phyloP scores from a whole-genome alignment of 2,888 invertebrate genomes.

The Tethea ocularis region DNA sequence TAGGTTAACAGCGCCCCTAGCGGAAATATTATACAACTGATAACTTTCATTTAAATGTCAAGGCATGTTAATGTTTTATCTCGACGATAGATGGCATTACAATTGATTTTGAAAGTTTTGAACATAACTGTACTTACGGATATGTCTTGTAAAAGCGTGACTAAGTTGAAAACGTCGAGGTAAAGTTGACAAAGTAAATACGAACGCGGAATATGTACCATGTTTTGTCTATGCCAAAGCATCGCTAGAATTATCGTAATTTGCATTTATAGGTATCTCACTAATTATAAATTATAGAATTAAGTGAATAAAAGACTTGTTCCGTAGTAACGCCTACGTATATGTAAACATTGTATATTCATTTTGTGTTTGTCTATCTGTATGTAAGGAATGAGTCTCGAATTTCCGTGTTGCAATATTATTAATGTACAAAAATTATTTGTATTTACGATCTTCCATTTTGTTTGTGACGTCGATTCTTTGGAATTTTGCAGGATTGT shows the following conservation, averaged over 20 bases:
- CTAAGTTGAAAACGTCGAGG: not conserved
- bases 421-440: slow-evolving; percentile 7
- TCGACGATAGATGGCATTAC: not conserved
- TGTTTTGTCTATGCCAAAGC: slow-evolving; percentile 84
- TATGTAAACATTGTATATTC: slow-evolving; percentile 54
- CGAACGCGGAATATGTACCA: slow-evolving; percentile 51
- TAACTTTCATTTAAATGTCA: not conserved
- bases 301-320: slow-evolving; percentile 82
- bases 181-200: not conserved
- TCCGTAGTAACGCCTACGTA: slow-evolving; percentile 67
- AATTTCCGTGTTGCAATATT: slow-evolving; percentile 40
- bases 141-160: not conserved
- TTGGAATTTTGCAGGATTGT: not conserved
- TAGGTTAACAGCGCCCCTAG: not conserved
- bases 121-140: not conserved
- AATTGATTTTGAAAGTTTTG: not conserved
- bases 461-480: not conserved
- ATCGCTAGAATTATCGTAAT: slow-evolving; percentile 82
- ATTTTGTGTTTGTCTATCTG: slow-evolving; percentile 61
- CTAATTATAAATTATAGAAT: slow-evolving; percentile 73
- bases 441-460: slow-evolving; percentile 5
- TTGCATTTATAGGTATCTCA: slow-evolving; percentile 84
- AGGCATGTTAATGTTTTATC: not conserved
- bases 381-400: slow-evolving; percentile 74
- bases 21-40: not conserved